Conservation (phyloP, 2,888 invertebrate species). For the Tachina grossa region DNA sequence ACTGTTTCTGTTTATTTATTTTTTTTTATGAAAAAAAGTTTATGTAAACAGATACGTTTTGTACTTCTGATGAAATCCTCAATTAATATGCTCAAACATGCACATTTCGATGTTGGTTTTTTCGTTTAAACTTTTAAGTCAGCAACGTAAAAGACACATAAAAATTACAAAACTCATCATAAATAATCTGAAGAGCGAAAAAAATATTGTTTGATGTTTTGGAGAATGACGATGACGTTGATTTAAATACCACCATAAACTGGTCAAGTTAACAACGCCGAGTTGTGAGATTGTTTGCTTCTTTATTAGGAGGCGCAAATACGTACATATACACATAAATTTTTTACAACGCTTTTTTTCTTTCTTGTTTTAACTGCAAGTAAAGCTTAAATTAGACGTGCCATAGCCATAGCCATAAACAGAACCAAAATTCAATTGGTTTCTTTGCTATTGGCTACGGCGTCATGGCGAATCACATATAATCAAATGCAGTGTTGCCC, state of each 20-base stretch:
- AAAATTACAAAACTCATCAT: slow-evolving; percentile 53
- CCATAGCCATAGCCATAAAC: too few species aligned
- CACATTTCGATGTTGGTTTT: slow-evolving; percentile 12
- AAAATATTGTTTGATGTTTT: slow-evolving; percentile 17
- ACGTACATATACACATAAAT: not conserved
- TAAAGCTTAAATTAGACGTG: not conserved
- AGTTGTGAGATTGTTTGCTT: slow-evolving; percentile 38
- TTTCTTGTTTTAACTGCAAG: not conserved
- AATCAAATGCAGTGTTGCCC: too few species aligned
- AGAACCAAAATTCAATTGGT: too few species aligned
- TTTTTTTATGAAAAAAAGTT: slow-evolving; percentile 1
- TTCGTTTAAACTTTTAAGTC: slow-evolving; percentile 18
- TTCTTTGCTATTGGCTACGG: too few species aligned
- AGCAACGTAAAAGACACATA: slow-evolving; percentile 17
- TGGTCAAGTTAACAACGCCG: slow-evolving; percentile 36
- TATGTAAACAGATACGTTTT: slow-evolving; percentile 43
- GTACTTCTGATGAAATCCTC: slow-evolving; percentile 59
- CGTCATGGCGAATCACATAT: too few species aligned
- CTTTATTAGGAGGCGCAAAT: slow-evolving; percentile 33
- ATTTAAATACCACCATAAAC: slow-evolving; percentile 55
- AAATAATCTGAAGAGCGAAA: slow-evolving; percentile 22
- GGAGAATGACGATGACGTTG: slow-evolving; percentile 46
- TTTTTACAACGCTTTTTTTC: not conserved
- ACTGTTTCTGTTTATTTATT: slow-evolving; percentile 41
- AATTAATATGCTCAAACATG: slow-evolving; percentile 65